Evolutionary conservation across 2,113 vertebrate species (phyloP).

Genomic region (Pseudopipra pipra): DNA sequence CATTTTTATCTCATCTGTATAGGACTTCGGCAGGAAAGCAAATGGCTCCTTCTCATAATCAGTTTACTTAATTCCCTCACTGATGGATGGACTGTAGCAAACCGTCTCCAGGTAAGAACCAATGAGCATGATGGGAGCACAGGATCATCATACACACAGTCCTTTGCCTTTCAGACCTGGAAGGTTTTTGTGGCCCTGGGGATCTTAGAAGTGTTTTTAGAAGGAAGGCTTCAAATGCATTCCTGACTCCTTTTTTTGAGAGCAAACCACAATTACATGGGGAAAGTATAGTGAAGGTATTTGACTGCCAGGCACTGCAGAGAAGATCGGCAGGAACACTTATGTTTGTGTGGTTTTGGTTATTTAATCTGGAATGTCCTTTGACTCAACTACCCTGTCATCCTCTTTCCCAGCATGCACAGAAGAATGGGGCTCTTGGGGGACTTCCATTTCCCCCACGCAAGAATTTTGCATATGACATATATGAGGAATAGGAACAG

Average conservation of each 20-base stretch:
- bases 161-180: background rate
- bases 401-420: background rate
- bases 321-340: background rate
- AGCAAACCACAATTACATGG: slow-evolving; percentile 16
- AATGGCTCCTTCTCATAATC: background rate
- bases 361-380: slow-evolving; percentile 30
- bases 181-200: background rate
- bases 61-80: background rate
- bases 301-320: background rate
- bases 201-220: background rate
- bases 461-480: slow-evolving; percentile 37
- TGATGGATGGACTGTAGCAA: background rate
- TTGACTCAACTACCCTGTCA: background rate
- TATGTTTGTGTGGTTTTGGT: background rate
- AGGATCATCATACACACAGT: background rate
- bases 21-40: background rate
- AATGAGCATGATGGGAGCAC: background rate
- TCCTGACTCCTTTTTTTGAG: background rate
- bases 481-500: background rate
- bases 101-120: background rate
- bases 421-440: slow-evolving; percentile 39
- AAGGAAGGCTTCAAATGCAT: slow-evolving; percentile 4
- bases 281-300: background rate
- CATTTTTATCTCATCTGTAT: background rate
- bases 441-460: slow-evolving; percentile 4